Evolutionary conservation across 2,797 vertebrate species (phyloP).

Genomic region (Propithecus perrieri): DNA sequence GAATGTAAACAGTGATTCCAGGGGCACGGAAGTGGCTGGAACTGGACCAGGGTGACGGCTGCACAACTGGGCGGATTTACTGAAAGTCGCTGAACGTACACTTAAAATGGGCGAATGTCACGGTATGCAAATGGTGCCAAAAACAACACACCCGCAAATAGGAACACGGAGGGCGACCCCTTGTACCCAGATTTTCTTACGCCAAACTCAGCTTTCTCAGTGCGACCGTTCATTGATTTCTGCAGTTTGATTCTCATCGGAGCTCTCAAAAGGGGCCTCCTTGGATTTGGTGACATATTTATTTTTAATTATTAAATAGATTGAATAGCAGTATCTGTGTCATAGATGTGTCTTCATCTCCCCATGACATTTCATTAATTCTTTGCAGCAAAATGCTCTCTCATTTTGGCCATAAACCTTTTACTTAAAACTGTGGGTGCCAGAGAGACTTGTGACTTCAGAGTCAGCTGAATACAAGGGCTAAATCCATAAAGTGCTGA

Average conservation of each 20-base stretch:
- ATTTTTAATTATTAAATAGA: conserved; percentile 13
- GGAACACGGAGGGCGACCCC: rapidly evolving
- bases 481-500: not conserved
- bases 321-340: not conserved
- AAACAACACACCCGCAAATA: rapidly evolving
- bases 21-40: not conserved
- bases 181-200: not conserved
- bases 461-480: no score
- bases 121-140: rapidly evolving
- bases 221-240: not conserved
- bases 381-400: not conserved
- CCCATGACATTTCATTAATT: not conserved
- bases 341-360: not conserved
- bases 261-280: not conserved
- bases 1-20: not conserved
- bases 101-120: no score
- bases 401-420: not conserved
- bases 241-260: rapidly evolving
- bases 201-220: not conserved
- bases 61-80: not conserved
- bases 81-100: not conserved
- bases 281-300: not conserved
- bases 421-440: not conserved
- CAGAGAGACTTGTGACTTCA: not conserved
- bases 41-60: rapidly evolving